Conservation (phyloP, 2,113 vertebrate genomes). For the Chlamydotis undulata region DNA sequence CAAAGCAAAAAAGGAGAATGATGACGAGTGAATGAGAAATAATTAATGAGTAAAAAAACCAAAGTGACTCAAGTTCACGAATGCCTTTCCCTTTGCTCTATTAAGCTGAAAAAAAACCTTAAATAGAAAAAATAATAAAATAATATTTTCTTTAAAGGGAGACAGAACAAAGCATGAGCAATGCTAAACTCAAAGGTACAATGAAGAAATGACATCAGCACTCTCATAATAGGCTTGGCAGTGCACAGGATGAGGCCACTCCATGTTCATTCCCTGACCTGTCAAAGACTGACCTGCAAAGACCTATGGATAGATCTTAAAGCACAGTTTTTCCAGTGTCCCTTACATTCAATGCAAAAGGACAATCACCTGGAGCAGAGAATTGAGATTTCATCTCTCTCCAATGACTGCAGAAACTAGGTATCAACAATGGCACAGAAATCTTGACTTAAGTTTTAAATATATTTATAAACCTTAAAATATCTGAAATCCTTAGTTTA, state of each 20-base stretch:
- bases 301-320: not conserved
- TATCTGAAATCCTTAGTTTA: not conserved
- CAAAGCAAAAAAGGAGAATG: constrained; percentile 64
- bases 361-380: not conserved
- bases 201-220: not conserved
- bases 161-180: not conserved
- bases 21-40: constrained; percentile 10
- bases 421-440: not conserved
- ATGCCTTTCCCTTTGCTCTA: not conserved
- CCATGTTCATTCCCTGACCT: not conserved
- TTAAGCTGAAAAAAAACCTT: not conserved
- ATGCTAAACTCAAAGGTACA: not conserved
- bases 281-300: not conserved
- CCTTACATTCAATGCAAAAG: not conserved
- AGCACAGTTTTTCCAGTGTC: not conserved
- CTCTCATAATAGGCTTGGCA: not conserved
- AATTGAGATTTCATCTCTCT: not conserved
- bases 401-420: not conserved
- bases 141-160: not conserved
- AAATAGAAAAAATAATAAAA: not conserved
- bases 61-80: not conserved
- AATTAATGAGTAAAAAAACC: not conserved
- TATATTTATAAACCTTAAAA: not conserved
- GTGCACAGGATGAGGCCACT: not conserved
- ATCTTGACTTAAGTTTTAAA: not conserved